phyloP scores from a whole-genome alignment of 1,140 invertebrate species.

The Lordiphosa collinella region DNA sequence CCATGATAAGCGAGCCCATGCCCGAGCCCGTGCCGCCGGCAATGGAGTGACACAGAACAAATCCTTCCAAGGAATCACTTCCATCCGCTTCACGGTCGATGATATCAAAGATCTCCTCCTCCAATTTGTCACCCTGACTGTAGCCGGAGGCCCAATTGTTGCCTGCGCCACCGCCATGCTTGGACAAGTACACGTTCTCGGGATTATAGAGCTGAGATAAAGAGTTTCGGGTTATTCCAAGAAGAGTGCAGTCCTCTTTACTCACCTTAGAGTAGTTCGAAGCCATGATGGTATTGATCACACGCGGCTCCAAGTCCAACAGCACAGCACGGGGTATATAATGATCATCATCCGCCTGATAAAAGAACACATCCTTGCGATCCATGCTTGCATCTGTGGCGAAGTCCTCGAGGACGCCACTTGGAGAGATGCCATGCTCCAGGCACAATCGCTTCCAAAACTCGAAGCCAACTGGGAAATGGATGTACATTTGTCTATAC shows the following conservation, averaged over 20 bases:
- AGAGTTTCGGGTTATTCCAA: too few relatives aligned
- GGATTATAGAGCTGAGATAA: slow-evolving; percentile 93
- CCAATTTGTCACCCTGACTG: slow-evolving; percentile 94
- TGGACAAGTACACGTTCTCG: slow-evolving; percentile 98
- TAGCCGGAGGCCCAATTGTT: slow-evolving; percentile 99
- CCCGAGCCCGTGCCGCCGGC: slow-evolving; percentile 99
- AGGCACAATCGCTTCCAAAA: slow-evolving; percentile 99
- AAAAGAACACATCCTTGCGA: slow-evolving; percentile 99
- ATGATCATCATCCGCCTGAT: slow-evolving; percentile 98
- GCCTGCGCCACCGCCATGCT: slow-evolving; percentile 98
- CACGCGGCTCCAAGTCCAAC: slow-evolving; percentile 97
- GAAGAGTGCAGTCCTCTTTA: too few relatives aligned
- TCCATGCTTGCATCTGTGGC: slow-evolving; percentile 93
- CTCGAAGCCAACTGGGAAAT: slow-evolving; percentile 95
- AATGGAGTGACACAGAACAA: slow-evolving; percentile 99
- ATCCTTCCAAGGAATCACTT: slow-evolving; percentile 99
- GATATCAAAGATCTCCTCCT: slow-evolving; percentile 99
- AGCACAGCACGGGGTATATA: slow-evolving; percentile 98
- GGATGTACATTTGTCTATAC: neutral
- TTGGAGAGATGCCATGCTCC: slow-evolving; percentile 98
- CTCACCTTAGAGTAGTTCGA: slow-evolving; percentile 95
- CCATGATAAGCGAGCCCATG: slow-evolving; percentile 97
- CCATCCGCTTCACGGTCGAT: slow-evolving; percentile 99
- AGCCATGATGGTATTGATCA: slow-evolving; percentile 98
- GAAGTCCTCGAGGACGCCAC: slow-evolving; percentile 96